Conservation (phyloP, 2,113 vertebrate species). For the Pangasianodon hypophthalmus region DNA sequence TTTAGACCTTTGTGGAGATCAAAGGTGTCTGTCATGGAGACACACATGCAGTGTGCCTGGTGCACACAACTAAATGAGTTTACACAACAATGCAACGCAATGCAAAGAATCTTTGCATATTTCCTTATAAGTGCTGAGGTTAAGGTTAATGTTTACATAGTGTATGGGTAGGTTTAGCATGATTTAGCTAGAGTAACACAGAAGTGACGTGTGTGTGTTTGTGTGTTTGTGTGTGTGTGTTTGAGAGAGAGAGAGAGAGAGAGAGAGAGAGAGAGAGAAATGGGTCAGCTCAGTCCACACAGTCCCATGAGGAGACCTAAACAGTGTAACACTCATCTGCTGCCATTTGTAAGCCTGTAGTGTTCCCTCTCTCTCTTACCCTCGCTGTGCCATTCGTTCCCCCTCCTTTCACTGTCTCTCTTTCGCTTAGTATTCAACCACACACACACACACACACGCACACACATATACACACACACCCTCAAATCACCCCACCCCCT, state of each 20-base stretch:
- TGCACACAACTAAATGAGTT: not conserved
- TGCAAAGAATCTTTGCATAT: not conserved
- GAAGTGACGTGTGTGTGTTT: not conserved
- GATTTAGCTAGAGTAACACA: not conserved
- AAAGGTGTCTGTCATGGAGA: not conserved
- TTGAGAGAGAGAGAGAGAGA: not conserved
- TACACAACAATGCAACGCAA: not conserved
- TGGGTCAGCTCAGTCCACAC: not conserved
- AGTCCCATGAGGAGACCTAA: slow-evolving; percentile 26
- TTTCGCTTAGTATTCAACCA: not conserved
- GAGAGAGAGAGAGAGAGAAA: not conserved
- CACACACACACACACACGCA: slow-evolving; percentile 43
- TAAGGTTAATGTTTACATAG: not conserved
- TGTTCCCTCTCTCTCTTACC: not conserved
- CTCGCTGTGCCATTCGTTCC: not conserved
- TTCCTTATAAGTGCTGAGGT: not conserved
- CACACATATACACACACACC: slow-evolving; percentile 48
- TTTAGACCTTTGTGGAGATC: not conserved
- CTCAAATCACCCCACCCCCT: slow-evolving; percentile 48
- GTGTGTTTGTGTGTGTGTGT: not conserved
- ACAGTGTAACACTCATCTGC: slow-evolving; percentile 9
- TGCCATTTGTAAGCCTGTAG: slow-evolving; percentile 27
- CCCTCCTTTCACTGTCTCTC: slow-evolving; percentile 23
- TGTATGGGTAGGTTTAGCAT: not conserved
- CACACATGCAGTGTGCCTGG: not conserved